A percentile compares a stretch with the other conserved stretches of the same genome.
Evolutionary conservation across 2,888 invertebrate genomes (phyloP).

Genomic region (Mayetiola destructor): DNA sequence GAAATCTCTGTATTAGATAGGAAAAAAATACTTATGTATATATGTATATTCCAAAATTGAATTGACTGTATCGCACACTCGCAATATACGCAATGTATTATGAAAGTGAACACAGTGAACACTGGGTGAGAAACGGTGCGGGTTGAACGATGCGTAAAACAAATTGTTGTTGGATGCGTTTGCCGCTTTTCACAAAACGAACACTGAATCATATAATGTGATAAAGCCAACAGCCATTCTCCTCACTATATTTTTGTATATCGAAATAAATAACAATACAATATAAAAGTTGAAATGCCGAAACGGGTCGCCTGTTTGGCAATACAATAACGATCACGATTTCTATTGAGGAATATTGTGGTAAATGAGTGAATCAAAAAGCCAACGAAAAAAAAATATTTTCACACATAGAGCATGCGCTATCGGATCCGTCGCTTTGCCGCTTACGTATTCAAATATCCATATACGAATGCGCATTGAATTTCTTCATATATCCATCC

Average conservation of each 20-base stretch:
- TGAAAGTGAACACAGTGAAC: background rate
- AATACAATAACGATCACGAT: background rate
- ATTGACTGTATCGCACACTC: background rate
- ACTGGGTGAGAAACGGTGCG: background rate
- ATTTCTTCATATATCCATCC: no score
- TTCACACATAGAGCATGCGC: no score
- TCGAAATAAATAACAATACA: no score
- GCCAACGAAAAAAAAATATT: background rate
- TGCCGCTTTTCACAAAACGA: background rate
- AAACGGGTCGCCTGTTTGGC: no score
- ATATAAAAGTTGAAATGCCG: background rate
- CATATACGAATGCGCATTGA: no score
- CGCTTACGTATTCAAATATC: no score
- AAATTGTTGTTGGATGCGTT: no score
- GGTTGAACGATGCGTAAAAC: slow-evolving; percentile 10
- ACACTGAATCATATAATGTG: background rate
- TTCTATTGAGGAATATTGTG: background rate
- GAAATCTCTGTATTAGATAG: background rate
- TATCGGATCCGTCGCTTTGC: no score
- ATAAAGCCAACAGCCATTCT: slow-evolving; percentile 3
- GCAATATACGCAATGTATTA: background rate
- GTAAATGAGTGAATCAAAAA: background rate
- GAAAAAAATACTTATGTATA: no score
- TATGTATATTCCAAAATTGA: no score
- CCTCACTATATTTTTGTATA: no score